Base-by-base conservation (phyloP, 2,797 vertebrate genomes). In the Gallirallus australis region DNA sequence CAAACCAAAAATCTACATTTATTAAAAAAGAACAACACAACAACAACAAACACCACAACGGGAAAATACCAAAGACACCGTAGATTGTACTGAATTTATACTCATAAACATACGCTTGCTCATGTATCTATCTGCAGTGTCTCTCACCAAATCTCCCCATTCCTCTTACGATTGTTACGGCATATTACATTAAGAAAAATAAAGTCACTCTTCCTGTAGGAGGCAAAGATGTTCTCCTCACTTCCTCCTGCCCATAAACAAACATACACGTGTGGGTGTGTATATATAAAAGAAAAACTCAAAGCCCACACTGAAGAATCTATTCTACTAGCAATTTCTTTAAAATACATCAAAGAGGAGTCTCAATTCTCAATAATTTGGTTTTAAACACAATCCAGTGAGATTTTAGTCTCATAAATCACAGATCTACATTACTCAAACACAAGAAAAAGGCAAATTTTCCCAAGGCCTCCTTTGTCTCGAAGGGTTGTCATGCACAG, bases 251-350 rank as follows among this genome's bases (percentile, higher is more conserved):
- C 48, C 71, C 53, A 27, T 15, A 71, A 87, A 64, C 30, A 79
- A 70, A 48, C 9, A 27, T 12, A 42, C 7, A 45, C 4, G 6
- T 0, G 0, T 8, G 3, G 23, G 5, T 12, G 3, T 16, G 23
- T 50, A 19, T 42, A 7, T 45, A 9, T 30, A 3, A 76, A 35
- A 14, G 8, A 86, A 89, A 77, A 87, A 33, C 31, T 72, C 50
- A 69, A 72, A 84, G 37, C 15, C 37, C 30, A 56, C 9, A 13
- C 14, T 66, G 17, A 57, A 31, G 2, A 80, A 69, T n/a, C 39
- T 53, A 28, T 35, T 66, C 21, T 82, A 64, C 47, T 28, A 77
- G 28, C 1, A 19, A 20, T 37, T 47, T 42, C 11, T 53, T 84
- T 37, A n/a, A 71, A 80, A 68, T 8, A 20, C 25, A 33, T 6